Evolutionary conservation across 2,888 invertebrate genomes (phyloP).

Genomic region (Latrodectus elegans): DNA sequence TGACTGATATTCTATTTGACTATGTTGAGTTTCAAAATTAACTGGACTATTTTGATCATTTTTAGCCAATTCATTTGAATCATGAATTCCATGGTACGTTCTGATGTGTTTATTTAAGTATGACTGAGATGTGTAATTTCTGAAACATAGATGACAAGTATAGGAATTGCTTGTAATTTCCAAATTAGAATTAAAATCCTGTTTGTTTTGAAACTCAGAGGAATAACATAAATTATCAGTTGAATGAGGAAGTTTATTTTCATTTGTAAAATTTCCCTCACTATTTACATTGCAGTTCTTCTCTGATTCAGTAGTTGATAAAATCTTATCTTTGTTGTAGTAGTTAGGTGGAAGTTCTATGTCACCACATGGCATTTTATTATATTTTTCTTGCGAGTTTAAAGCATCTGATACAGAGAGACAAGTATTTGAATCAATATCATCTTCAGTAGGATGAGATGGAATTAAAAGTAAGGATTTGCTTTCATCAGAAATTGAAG

Average conservation of each 20-base stretch:
- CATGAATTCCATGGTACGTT: slow-evolving; percentile 9
- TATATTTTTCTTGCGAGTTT: background rate
- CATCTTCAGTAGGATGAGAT: slow-evolving; percentile 19
- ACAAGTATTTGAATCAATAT: slow-evolving; percentile 40
- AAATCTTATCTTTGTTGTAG: no score
- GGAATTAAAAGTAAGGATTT: background rate
- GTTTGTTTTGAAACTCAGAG: no score
- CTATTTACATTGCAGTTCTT: no score
- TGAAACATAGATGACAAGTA: slow-evolving; percentile 18
- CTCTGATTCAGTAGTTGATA: no score
- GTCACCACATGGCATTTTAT: background rate
- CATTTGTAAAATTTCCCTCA: no score
- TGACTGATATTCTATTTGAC: background rate
- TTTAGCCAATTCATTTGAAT: background rate
- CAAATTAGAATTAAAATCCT: no score
- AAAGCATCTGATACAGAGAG: slow-evolving; percentile 47
- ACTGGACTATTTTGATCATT: background rate
- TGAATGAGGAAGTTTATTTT: no score
- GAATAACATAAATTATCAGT: no score
- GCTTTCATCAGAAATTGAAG: background rate
- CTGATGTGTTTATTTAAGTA: slow-evolving; percentile 25
- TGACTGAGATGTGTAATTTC: background rate
- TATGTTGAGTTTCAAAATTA: background rate
- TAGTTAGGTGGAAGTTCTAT: background rate
- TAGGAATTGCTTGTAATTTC: background rate